A percentile compares a stretch with the other conserved stretches of the same genome.
phyloP scores from a whole-genome alignment of 2,113 vertebrate genomes.

The Istiophorus platypterus region DNA sequence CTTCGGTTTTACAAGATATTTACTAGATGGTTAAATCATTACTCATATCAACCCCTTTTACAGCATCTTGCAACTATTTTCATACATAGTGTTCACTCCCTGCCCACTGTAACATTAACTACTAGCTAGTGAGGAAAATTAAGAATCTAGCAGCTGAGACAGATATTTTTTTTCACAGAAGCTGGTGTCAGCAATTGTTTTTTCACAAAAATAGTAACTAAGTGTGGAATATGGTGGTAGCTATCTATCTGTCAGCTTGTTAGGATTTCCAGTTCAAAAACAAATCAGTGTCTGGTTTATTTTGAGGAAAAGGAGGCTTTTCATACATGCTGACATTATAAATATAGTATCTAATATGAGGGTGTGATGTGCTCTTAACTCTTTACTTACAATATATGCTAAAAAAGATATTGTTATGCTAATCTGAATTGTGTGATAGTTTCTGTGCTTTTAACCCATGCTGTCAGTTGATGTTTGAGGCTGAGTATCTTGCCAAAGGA shows the following conservation, averaged over 20 bases:
- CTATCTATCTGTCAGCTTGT: too few species aligned
- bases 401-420: too few species aligned
- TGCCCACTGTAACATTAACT: neutral
- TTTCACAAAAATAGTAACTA: neutral
- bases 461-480: neutral
- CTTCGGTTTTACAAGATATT: neutral
- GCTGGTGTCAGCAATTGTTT: too few species aligned
- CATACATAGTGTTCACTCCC: neutral
- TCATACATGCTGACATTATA: neutral
- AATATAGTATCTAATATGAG: neutral
- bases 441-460: too few species aligned
- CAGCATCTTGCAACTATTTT: neutral
- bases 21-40: neutral
- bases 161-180: too few species aligned
- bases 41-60: neutral
- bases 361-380: neutral
- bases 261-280: too few species aligned
- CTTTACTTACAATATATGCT: neutral
- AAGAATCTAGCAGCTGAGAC: too few species aligned
- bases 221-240: too few species aligned
- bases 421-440: too few species aligned
- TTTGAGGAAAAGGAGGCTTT: neutral
- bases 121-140: neutral
- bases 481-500: neutral
- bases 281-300: neutral